Percentiles rank a stretch among this genome's conserved stretches.
Conservation (phyloP, 2,113 vertebrate species). For the Mastomys coucha region DNA sequence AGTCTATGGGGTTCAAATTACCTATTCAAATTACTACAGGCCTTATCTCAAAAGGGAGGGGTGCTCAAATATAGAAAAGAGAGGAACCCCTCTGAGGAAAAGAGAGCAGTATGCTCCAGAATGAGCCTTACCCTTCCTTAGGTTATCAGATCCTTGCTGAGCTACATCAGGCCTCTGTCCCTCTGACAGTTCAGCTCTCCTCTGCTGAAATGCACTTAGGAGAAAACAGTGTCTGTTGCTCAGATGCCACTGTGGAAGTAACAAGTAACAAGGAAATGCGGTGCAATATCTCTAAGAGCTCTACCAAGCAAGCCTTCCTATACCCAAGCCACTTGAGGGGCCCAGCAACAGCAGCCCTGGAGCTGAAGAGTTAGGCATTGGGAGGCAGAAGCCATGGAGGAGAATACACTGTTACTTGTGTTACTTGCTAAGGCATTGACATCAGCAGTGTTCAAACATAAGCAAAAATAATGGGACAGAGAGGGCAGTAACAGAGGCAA, state of each 20-base stretch:
- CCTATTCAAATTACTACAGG: background rate
- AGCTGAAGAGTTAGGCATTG: slow-evolving; percentile 58
- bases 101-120: background rate
- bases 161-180: background rate
- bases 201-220: slow-evolving; percentile 52
- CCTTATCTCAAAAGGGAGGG: background rate
- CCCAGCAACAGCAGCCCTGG: background rate
- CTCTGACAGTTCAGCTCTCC: background rate
- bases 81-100: background rate
- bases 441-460: slow-evolving; percentile 81
- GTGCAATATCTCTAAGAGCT: background rate
- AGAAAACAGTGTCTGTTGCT: slow-evolving; percentile 45
- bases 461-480: slow-evolving; percentile 44
- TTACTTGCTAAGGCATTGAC: slow-evolving; percentile 75
- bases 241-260: slow-evolving; percentile 59
- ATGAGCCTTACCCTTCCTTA: background rate
- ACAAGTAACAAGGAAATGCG: slow-evolving; percentile 46
- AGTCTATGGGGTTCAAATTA: background rate
- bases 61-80: background rate
- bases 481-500: slow-evolving; percentile 58
- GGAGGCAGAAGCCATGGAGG: slow-evolving; percentile 70
- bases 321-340: background rate
- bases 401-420: slow-evolving; percentile 63
- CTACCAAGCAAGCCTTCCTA: background rate
- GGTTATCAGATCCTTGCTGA: background rate